Conservation (phyloP, 2,113 vertebrate species). For the Erythrolamprus reginae region DNA sequence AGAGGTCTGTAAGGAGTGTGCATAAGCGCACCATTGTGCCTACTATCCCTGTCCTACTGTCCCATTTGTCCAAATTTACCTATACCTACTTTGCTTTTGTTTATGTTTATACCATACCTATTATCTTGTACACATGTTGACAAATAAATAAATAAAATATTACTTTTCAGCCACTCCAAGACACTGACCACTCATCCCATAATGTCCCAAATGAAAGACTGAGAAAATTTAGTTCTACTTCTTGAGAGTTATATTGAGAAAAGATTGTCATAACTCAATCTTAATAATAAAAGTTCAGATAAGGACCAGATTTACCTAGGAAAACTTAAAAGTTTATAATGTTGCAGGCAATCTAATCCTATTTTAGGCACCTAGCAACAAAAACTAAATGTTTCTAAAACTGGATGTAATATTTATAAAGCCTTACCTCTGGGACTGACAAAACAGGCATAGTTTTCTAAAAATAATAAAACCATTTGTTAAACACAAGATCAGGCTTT, state of each 20-base stretch:
- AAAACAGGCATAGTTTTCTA: conserved; percentile 36
- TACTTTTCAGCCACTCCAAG: neutral
- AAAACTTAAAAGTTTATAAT: neutral
- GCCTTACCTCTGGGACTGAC: conserved; percentile 57
- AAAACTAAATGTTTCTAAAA: neutral
- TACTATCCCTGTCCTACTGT: too few relatives aligned
- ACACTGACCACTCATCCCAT: neutral
- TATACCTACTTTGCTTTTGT: too few relatives aligned
- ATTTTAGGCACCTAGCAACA: neutral
- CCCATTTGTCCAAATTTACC: too few relatives aligned
- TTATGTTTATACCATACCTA: too few relatives aligned
- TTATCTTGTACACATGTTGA: too few relatives aligned
- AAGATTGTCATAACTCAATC: neutral
- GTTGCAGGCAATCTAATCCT: neutral
- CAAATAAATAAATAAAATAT: too few relatives aligned
- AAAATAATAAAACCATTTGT: accelerated
- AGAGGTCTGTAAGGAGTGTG: too few relatives aligned
- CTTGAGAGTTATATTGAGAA: neutral
- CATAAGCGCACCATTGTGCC: too few relatives aligned
- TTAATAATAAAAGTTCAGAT: neutral
- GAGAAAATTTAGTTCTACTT: neutral
- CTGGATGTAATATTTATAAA: neutral
- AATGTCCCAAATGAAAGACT: neutral
- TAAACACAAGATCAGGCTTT: neutral
- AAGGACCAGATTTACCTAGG: neutral